phyloP scores from a whole-genome alignment of 1,140 invertebrate genomes.

The Lucilia cuprina region DNA sequence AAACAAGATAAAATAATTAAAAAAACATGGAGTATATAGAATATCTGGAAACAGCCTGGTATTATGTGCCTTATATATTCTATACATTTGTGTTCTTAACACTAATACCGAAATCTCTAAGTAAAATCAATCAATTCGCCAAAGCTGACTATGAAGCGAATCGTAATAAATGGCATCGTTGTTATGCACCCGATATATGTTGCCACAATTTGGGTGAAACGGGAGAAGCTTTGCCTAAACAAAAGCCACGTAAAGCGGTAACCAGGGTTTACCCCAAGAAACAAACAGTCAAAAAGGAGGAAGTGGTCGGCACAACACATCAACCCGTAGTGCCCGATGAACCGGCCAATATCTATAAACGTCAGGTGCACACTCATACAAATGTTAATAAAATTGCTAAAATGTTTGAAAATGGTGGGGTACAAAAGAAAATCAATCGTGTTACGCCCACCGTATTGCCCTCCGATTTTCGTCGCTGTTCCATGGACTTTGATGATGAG shows the following conservation, averaged over 20 bases:
- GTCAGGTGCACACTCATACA: slow-evolving; percentile 45
- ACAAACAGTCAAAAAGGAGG: slow-evolving; percentile 37
- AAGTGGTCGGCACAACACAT: neutral
- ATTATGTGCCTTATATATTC: slow-evolving; percentile 49
- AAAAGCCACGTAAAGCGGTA: slow-evolving; percentile 54
- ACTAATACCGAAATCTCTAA: slow-evolving; percentile 53
- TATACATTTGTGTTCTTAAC: slow-evolving; percentile 52
- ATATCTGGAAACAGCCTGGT: slow-evolving; percentile 48
- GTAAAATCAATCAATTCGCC: slow-evolving; percentile 52
- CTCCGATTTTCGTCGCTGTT: slow-evolving; percentile 48
- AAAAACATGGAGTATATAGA: slow-evolving; percentile 44
- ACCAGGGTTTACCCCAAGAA: slow-evolving; percentile 56
- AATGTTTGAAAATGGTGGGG: slow-evolving; percentile 54
- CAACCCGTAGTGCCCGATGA: neutral
- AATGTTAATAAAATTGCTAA: slow-evolving; percentile 58
- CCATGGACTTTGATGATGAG: slow-evolving; percentile 27
- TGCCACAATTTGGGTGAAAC: slow-evolving; percentile 44
- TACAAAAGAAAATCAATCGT: slow-evolving; percentile 48
- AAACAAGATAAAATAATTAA: neutral
- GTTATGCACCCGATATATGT: slow-evolving; percentile 56
- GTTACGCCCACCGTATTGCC: slow-evolving; percentile 47
- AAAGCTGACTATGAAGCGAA: slow-evolving; percentile 56
- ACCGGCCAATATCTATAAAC: neutral
- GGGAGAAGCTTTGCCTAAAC: slow-evolving; percentile 45
- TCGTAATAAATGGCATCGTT: slow-evolving; percentile 53